Percentiles rank a stretch among this genome's conserved stretches.
These are phyloP conservation scores for Adineta ricciae DNA, from an alignment of 2,888 invertebrate genomes.

Conservation along the genomic window DNA sequence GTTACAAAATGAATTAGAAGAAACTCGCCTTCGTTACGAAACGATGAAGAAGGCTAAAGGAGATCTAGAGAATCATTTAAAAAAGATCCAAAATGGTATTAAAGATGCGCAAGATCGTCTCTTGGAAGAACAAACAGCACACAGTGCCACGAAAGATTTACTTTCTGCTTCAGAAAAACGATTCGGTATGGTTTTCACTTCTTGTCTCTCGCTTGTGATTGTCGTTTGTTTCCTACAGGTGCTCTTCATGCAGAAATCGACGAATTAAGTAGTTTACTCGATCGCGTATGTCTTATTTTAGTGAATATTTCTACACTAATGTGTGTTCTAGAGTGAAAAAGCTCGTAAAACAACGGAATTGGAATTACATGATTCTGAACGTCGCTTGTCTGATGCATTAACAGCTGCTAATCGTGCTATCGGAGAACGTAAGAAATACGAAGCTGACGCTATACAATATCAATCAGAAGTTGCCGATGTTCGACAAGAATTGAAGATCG, in stretches of 20 bases:
- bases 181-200: not conserved
- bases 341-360: slow-evolving; percentile 29
- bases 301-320: not conserved
- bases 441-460: slow-evolving; percentile 26
- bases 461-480: slow-evolving; percentile 24
- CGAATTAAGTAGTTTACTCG: not conserved
- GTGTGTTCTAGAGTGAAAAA: slow-evolving; percentile 21
- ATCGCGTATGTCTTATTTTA: not conserved
- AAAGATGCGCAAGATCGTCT: slow-evolving; percentile 32
- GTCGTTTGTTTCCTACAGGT: not conserved
- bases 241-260: not conserved
- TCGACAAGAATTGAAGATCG: slow-evolving; percentile 22
- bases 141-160: slow-evolving; percentile 30
- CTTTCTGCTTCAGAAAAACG: slow-evolving; percentile 25
- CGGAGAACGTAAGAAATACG: slow-evolving; percentile 31
- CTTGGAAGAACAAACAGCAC: slow-evolving; percentile 30
- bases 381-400: slow-evolving; percentile 6
- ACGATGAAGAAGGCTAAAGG: slow-evolving; percentile 21
- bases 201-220: not conserved
- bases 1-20: slow-evolving; percentile 30
- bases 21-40: slow-evolving; percentile 22
- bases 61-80: slow-evolving; percentile 28
- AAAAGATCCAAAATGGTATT: slow-evolving; percentile 26
- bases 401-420: slow-evolving; percentile 20
- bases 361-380: slow-evolving; percentile 31